Base-by-base conservation (phyloP, 2,113 vertebrate genomes). In the Pandion haliaetus region DNA sequence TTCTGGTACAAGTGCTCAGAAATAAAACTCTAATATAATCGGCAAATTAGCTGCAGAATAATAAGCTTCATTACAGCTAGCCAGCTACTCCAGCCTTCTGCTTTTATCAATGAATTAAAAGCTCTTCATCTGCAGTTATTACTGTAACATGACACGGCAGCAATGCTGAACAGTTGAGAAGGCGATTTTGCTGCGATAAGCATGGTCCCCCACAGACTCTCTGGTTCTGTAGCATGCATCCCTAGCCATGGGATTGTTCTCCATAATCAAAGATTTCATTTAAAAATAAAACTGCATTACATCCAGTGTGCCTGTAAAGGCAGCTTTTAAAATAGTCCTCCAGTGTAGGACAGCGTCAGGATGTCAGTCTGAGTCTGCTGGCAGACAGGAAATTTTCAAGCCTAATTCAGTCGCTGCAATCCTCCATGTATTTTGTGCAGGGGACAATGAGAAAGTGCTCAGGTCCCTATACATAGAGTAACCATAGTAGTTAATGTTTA, bases 21-120 rank as follows among this genome's bases (percentile, higher is more conserved):
- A 97, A 97, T 93, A 96, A 96, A 96, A 97, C 78, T 94, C 93
- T 78, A 96, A 93, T 88, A 97, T 96, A 95, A 96, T 93, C 84
- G 89, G 78, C 95, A 97, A 95, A 97, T 97, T 97, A 97, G 95
- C 89, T 96, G 74, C 91, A 97, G 95, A 96, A 96, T 97, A 97
- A 97, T 97, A 97, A 96, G 97, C 97, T 97, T 97, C 93, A 96
- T 97, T 97, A 97, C 86, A 95, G 94, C 93, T 97, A 96, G 93
- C 93, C 95, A 97, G 87, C 87, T 89, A 96, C 89, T 94, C 82
- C 87, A 96, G 95, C 94, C 93, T 97, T 96, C 96, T 96, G 96
- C 96, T 97, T 97, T 97, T 97, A 97, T 97, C 95, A 97, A 97
- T 96, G 97, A 96, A 97, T 97, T 97, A 97, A 97, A 97, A 96